Base-by-base conservation (phyloP, 37 sponge, comb jelly and placozoan species). In the Oscarella lobularis region DNA sequence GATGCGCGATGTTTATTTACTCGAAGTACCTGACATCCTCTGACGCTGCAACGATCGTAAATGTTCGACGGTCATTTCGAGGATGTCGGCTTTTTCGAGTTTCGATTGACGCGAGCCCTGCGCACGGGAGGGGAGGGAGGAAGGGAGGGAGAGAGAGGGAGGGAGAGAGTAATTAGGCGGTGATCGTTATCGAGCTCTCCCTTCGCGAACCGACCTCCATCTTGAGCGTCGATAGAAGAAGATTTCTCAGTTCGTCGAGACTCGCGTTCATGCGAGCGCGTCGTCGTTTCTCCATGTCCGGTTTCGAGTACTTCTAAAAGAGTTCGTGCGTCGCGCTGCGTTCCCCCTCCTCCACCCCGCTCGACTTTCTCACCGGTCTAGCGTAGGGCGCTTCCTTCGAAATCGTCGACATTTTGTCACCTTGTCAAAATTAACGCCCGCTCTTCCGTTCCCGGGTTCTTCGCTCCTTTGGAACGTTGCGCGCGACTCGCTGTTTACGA, bases 11-110 rank as follows among this genome's bases (percentile, higher is more conserved):
- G 20, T 48, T 48, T 20, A n/a, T n/a, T n/a, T 54, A 54, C 65
- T 27, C 65, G 27, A 27, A 27, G 27, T 54, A 70, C 73, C 73
- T 70, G 73, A 36, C 37, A 70, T 70, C 37, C 37, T 29, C 27
- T 70, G 73, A 14, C 37, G 92, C 74, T 89, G 87, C 6, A 92
- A 72, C 38, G 87, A 84, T 5, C 86, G 78, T 33, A 92, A 79
- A 34, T 92, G 92, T 1, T 92, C 92, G 3, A 92, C 92, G 9
- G 92, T 92, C 92, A 92, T 92, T 72, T 92, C 89, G 30, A 92
- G 78, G 5, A 92, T 92, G 66, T 92, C 92, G 39, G 92, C 92
- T 33, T 92, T 92, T 79, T 92, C 92, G 29, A 92, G 86, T 40
- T 92, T 92, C 1, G 92, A 29, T n/a, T 70, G 73, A 70, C 73